Percentiles rank a stretch among this genome's conserved stretches.
Conservation (phyloP, 2,888 invertebrate genomes). For the Synanthedon tipuliformis region DNA sequence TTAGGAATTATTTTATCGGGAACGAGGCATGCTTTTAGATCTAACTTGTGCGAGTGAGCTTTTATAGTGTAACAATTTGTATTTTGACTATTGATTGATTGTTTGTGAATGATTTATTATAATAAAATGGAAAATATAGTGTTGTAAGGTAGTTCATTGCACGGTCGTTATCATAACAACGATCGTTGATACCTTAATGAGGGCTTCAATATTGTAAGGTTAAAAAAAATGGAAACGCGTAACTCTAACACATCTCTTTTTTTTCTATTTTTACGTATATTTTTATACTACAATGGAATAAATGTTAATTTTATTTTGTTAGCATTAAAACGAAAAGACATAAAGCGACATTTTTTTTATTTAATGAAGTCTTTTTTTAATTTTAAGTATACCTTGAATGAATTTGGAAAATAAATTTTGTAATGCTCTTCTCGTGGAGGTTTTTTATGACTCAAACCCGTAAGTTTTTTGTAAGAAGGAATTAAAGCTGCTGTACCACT, state of each 20-base stretch:
- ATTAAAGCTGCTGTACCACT: too few relatives aligned
- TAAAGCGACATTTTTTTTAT: conserved; percentile 55
- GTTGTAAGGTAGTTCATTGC: not conserved
- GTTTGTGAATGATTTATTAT: too few relatives aligned
- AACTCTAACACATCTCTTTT: conserved; percentile 28
- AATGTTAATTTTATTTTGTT: conserved; percentile 69
- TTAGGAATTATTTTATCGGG: too few relatives aligned
- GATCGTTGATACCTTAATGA: not conserved
- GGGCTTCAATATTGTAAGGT: not conserved
- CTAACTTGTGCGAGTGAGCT: too few relatives aligned
- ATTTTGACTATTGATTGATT: too few relatives aligned
- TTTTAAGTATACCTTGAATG: conserved; percentile 33
- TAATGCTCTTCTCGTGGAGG: conserved; percentile 54
- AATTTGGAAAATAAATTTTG: conserved; percentile 62
- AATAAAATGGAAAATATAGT: too few relatives aligned
- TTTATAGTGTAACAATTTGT: too few relatives aligned
- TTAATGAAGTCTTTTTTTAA: conserved; percentile 24
- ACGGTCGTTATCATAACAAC: not conserved
- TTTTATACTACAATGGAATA: conserved; percentile 67
- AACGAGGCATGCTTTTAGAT: too few relatives aligned
- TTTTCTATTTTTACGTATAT: conserved; percentile 67
- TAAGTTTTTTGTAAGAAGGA: too few relatives aligned
- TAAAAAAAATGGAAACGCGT: conserved; percentile 4
- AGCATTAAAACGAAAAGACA: conserved; percentile 70
- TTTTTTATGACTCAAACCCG: conserved; percentile 19